Conservation (phyloP, 1,140 invertebrate genomes). For the Maniola jurtina region DNA sequence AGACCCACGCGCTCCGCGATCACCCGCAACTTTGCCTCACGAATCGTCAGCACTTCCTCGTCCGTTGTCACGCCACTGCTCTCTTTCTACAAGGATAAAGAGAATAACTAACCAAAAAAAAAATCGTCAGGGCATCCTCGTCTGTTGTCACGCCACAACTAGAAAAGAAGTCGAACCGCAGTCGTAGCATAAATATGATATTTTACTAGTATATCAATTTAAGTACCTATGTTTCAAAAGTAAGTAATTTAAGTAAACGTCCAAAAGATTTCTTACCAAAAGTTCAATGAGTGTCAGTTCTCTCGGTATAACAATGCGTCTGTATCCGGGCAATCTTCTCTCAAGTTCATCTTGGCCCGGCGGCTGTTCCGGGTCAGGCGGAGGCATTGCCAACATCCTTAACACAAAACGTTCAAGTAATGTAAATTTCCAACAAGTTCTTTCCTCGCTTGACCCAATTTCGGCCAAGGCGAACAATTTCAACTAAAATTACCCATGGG, state of each 20-base stretch:
- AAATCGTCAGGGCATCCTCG: no score
- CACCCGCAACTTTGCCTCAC: slow-evolving; percentile 81
- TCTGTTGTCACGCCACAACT: no score
- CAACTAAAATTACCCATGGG: neutral
- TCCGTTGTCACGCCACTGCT: slow-evolving; percentile 69
- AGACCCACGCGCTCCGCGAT: slow-evolving; percentile 81
- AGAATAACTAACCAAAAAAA: no score
- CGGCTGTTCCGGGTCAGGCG: slow-evolving; percentile 65
- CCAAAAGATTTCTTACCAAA: slow-evolving; percentile 63
- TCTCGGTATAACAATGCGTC: slow-evolving; percentile 78
- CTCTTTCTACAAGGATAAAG: slow-evolving; percentile 65
- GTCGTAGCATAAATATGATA: no score
- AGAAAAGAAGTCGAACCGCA: no score
- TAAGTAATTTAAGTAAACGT: no score
- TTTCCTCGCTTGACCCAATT: no score
- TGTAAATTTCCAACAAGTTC: no score
- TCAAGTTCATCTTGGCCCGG: slow-evolving; percentile 69
- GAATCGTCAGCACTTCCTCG: slow-evolving; percentile 79
- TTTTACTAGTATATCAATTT: no score
- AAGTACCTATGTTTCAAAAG: no score
- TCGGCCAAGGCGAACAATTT: neutral
- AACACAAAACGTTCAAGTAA: slow-evolving; percentile 20
- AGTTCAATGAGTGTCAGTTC: slow-evolving; percentile 80
- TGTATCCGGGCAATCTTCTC: slow-evolving; percentile 67
- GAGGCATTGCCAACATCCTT: slow-evolving; percentile 63